Evolutionary conservation across 2,888 invertebrate genomes (phyloP).

Genomic region (Megastigmus dorsalis): DNA sequence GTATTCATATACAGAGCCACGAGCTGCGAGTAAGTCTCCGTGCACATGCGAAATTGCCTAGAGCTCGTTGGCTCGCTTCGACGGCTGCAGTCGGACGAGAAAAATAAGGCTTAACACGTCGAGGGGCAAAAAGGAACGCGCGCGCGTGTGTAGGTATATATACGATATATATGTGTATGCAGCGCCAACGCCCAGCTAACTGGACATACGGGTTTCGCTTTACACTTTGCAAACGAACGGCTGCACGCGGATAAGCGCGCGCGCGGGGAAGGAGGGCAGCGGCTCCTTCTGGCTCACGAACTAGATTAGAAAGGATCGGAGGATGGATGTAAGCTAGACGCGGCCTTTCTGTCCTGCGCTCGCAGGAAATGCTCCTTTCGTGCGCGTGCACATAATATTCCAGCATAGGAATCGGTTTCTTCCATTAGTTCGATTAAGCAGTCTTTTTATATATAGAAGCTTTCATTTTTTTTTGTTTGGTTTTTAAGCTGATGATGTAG

Average conservation of each 20-base stretch:
- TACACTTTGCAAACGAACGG: conserved; percentile 26
- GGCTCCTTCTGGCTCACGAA: background rate
- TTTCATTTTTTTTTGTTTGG: no score
- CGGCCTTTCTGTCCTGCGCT: background rate
- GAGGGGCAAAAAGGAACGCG: conserved; percentile 24
- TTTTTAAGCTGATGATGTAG: no score
- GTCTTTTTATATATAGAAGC: no score
- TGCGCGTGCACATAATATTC: no score
- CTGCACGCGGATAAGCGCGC: no score
- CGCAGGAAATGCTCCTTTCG: no score
- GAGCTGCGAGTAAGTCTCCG: background rate
- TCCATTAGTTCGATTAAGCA: no score
- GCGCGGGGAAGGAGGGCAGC: no score
- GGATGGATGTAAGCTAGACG: no score
- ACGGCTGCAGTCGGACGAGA: conserved; percentile 38
- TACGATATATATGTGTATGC: background rate
- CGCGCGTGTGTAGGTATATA: background rate
- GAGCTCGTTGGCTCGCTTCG: conserved; percentile 35
- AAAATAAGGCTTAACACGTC: conserved; percentile 58
- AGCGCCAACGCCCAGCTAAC: conserved; percentile 60
- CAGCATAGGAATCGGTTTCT: no score
- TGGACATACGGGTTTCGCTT: conserved; percentile 60
- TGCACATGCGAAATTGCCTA: conserved; percentile 46
- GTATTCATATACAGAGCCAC: background rate
- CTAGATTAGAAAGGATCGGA: no score